Percentiles rank a stretch among this genome's conserved stretches.
These are phyloP conservation scores for Hemithea aestivaria DNA, from an alignment of 2,888 invertebrate genomes.

Conservation along the genomic window DNA sequence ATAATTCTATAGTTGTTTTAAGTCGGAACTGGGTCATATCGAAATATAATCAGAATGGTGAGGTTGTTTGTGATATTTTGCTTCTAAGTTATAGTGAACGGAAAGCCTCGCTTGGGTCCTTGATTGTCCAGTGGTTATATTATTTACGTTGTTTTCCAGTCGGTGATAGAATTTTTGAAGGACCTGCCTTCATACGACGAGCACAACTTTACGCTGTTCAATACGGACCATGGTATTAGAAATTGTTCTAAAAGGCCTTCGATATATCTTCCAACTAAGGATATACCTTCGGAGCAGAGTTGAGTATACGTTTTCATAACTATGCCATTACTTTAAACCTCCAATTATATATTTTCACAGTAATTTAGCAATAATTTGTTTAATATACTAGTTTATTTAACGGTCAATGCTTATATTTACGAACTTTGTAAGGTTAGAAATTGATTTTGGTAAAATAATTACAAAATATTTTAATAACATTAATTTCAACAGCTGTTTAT, in stretches of 20 bases:
- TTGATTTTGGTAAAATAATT: too few relatives aligned
- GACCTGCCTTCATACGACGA: conserved; percentile 94
- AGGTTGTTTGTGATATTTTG: conserved; percentile 16
- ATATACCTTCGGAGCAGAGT: conserved; percentile 96
- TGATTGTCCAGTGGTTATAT: not conserved
- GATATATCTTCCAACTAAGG: conserved; percentile 95
- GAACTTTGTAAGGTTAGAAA: too few relatives aligned
- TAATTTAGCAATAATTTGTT: too few relatives aligned
- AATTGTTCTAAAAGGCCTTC: conserved; percentile 92
- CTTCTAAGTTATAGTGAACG: conserved; percentile 5
- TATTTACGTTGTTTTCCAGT: conserved; percentile 73
- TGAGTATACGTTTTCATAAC: conserved; percentile 60
- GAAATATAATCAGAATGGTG: conserved; percentile 52
- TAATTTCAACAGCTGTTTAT: too few relatives aligned
- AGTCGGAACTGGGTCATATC: conserved; percentile 28
- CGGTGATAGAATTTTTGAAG: conserved; percentile 93
- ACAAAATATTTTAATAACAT: too few relatives aligned
- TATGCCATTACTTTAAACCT: conserved; percentile 2
- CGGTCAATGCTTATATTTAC: too few relatives aligned
- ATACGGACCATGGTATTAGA: conserved; percentile 90
- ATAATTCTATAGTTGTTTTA: conserved; percentile 34
- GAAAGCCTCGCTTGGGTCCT: conserved; percentile 36
- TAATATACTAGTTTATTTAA: too few relatives aligned
- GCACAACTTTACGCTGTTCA: conserved; percentile 93
- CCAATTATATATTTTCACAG: conserved; percentile 11